A percentile compares a stretch with the other conserved stretches of the same genome.
Evolutionary conservation across 2,797 vertebrate genomes (phyloP).

Genomic region (Pangasius macronema): DNA sequence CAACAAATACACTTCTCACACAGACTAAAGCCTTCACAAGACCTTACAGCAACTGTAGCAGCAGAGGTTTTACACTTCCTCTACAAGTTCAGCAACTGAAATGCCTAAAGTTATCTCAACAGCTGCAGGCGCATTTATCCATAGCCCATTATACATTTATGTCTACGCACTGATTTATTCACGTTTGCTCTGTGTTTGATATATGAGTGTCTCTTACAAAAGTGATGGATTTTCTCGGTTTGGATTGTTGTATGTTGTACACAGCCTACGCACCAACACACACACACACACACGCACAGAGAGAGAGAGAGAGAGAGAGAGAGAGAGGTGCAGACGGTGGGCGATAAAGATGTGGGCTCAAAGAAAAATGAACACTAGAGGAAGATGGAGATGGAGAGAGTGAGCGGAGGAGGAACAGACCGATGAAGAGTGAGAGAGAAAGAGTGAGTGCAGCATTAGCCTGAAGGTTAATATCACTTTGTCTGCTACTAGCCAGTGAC

Average conservation of each 20-base stretch:
- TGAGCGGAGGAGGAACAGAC: background rate
- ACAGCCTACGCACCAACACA: background rate
- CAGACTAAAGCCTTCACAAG: constrained; percentile 60
- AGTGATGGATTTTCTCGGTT: constrained; percentile 21
- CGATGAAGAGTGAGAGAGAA: constrained; percentile 40
- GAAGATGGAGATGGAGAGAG: background rate
- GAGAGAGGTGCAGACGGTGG: background rate
- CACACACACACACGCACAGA: background rate
- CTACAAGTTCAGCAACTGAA: constrained; percentile 6
- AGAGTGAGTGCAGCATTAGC: constrained; percentile 52
- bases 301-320: background rate
- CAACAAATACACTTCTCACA: background rate
- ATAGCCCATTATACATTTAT: constrained; percentile 22
- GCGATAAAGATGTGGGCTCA: constrained; percentile 4
- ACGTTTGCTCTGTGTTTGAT: constrained; percentile 1
- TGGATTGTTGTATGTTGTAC: constrained; percentile 12
- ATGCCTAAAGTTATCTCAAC: constrained; percentile 20
- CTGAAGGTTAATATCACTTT: constrained; percentile 73
- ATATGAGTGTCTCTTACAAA: background rate
- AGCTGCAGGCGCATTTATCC: constrained; percentile 25
- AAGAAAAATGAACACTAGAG: background rate
- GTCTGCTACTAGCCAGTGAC: constrained; percentile 72
- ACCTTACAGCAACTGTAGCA: background rate
- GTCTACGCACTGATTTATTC: background rate
- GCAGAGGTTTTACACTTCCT: background rate